A percentile compares a stretch with the other conserved stretches of the same genome.
Evolutionary conservation across 64 coral and sea anemone genomes (phyloP).

Genomic region (Dendrophyllia cribrosa): DNA sequence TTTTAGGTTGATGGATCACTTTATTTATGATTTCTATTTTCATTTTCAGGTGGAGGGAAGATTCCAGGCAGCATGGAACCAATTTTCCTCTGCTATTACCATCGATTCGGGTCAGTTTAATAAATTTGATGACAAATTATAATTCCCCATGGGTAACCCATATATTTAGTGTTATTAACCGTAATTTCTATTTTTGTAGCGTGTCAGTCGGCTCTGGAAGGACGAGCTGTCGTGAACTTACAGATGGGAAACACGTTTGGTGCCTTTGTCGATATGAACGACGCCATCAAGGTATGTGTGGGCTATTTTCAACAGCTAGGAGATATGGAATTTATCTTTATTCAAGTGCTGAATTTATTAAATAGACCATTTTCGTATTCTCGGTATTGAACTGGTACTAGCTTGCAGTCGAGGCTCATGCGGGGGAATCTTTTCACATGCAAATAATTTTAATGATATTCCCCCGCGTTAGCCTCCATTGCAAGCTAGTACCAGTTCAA

Average conservation of each 20-base stretch:
- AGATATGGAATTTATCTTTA: neutral
- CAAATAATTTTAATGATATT: too few species aligned
- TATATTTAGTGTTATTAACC: neutral
- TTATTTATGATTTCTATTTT: neutral
- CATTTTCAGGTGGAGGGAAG: conserved; percentile 83
- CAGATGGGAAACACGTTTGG: conserved; percentile 94
- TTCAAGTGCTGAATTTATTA: neutral
- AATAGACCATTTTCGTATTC: too few species aligned
- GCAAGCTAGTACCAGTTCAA: too few species aligned
- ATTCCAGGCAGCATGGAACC: conserved; percentile 92
- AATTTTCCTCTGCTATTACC: conserved; percentile 89
- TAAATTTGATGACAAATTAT: neutral
- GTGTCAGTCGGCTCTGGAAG: conserved; percentile 92
- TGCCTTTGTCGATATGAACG: conserved; percentile 91
- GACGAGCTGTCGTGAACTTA: conserved; percentile 83
- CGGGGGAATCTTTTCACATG: too few species aligned
- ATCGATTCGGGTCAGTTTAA: conserved; percentile 81
- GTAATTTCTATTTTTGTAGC: conserved; percentile 8
- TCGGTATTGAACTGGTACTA: too few species aligned
- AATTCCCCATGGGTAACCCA: too few species aligned
- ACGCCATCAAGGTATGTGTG: conserved; percentile 73
- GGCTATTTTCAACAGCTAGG: too few species aligned
- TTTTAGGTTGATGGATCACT: neutral
- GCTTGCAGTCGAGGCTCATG: too few species aligned
- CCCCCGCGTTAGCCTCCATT: too few species aligned